A percentile compares a stretch with the other conserved stretches of the same genome.
These are phyloP conservation scores for Epistrophella euchroma DNA, from an alignment of 2,888 invertebrate genomes.

Conservation along the genomic window DNA sequence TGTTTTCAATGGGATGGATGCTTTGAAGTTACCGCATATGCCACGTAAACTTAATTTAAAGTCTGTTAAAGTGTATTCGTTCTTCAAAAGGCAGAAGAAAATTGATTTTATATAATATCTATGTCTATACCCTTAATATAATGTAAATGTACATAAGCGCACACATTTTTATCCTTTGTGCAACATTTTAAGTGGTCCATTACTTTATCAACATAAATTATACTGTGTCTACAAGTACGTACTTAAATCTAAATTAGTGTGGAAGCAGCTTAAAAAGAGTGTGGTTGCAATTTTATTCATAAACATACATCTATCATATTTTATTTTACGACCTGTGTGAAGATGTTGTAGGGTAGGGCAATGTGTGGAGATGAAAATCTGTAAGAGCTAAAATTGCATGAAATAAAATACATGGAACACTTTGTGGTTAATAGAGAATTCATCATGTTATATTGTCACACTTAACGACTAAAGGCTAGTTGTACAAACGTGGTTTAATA, in stretches of 20 bases:
- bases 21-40: not conserved
- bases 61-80: not conserved
- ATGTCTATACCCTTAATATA: not conserved
- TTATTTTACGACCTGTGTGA: not conserved
- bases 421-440: not conserved
- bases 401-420: not conserved
- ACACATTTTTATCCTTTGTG: not conserved
- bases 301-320: not conserved
- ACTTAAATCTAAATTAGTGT: not conserved
- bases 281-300: not conserved
- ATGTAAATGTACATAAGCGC: not conserved
- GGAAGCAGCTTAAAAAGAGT: not conserved
- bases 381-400: no score
- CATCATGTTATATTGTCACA: not conserved
- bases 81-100: not conserved
- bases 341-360: no score
- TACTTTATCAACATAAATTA: constrained; percentile 1
- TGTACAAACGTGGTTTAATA: no score
- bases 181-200: not conserved
- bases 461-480: not conserved
- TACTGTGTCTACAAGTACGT: not conserved
- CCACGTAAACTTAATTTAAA: not conserved
- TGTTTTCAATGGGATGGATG: not conserved
- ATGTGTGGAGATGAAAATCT: not conserved
- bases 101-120: not conserved